A percentile compares a stretch with the other conserved stretches of the same genome.
Conservation (phyloP, 2,797 vertebrate species). For the Agapornis canus region DNA sequence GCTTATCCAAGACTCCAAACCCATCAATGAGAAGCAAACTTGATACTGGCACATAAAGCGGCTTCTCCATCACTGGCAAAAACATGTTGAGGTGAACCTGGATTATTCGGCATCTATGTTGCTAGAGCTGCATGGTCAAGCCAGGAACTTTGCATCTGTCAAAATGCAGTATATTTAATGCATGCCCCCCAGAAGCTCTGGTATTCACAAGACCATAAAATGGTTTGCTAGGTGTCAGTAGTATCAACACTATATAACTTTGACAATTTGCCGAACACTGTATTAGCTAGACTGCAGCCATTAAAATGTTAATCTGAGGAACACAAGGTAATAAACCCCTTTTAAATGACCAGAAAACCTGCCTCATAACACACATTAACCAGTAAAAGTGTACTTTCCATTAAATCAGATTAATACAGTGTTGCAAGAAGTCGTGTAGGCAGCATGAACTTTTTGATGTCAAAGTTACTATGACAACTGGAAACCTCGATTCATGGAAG, state of each 20-base stretch:
- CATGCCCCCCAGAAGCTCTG: fast-evolving
- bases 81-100: background rate
- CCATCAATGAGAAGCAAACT: background rate
- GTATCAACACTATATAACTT: background rate
- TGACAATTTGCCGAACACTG: background rate
- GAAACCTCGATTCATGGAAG: background rate
- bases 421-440: constrained; percentile 55
- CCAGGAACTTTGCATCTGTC: background rate
- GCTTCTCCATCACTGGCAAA: background rate
- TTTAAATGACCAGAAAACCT: background rate
- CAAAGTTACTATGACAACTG: constrained; percentile 71
- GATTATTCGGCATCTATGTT: background rate
- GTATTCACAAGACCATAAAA: background rate
- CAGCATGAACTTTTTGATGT: constrained; percentile 55
- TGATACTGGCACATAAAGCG: background rate
- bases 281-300: background rate
- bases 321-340: background rate
- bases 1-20: background rate
- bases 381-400: background rate
- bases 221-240: background rate
- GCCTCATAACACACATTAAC: background rate
- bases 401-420: constrained; percentile 56
- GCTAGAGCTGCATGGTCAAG: background rate
- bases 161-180: background rate
- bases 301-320: background rate